Evolutionary conservation across 1,140 invertebrate genomes (phyloP), one percentile per base, ranked within the genome.

Genomic region (Papilio machaon): DNA sequence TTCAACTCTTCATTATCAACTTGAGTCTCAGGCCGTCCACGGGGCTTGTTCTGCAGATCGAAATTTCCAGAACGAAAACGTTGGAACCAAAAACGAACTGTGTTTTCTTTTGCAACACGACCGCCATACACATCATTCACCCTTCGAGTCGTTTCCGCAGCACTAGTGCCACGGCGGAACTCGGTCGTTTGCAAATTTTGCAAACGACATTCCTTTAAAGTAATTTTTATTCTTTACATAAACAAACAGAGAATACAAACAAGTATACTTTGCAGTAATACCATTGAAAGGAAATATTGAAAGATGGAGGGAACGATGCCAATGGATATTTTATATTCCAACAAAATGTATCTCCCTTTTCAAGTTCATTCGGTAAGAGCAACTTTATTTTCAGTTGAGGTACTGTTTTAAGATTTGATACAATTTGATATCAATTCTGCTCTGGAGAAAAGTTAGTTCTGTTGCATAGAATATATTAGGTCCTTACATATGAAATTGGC

Each of bases 241-340:
- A 8, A 64, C 9, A 13, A 64, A 35, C 60, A 64, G 9, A 1
- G 23, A 64, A 35, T 64, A 10, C 60, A 64, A 64, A 64, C 60
- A 64, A 30, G 49, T 52, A n/a, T 58, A 58, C 49, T 30, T 64
- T 30, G 19, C 19, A 64, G 60, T 64, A 64, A 64, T 64, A 64
- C 60, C 60, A 30, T 64, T 64, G 23, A 64, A 64, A 64, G 60
- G 60, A 64, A 64, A 64, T 30, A 64, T 64, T 64, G 60, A 6
- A 64, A 64, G 10, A 64, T 13, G 60, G 23, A 64, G 19, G 19
- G 60, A 23, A 10, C 2, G 60, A 30, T 64, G 19, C 60, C 19
- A 30, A 30, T 30, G 60, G 19, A 64, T 52, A 52, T 64, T 30
- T 64, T 30, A 23, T 60, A 7, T 58, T 17, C 9, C 60, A 64